Evolutionary conservation across 2,113 vertebrate genomes (phyloP), one percentile per base, ranked within the genome.

Genomic region (Xenopus laevis): DNA sequence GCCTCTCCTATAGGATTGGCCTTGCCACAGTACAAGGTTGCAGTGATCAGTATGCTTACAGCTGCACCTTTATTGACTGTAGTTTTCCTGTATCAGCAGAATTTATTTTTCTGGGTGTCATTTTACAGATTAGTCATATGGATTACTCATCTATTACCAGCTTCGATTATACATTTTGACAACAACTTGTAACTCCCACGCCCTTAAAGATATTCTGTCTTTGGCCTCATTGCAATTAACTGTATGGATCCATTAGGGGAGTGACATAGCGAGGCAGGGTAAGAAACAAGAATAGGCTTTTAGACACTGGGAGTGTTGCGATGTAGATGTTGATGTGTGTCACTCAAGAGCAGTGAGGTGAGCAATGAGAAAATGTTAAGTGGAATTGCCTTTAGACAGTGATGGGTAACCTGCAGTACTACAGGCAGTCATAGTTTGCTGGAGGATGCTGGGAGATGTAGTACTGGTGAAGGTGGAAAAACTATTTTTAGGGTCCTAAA

Each of bases 101-200:
- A 58, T 4, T 58, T 58, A 18, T 58, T 58, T 7, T 58, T 18
- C 17, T n/a, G 55, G 16, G 16, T 58, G 55, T 58, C 18, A 20
- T 18, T 10, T 58, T 58, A 2, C 9, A 20, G 55, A 58, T 58
- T 58, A 58, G 16, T 58, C 55, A 58, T 58, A 58, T 58, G 15
- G 47, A 58, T 58, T 58, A 10, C 55, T 58, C 55, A 58, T 58
- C 17, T 58, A 58, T 58, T 58, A 58, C 17, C 55, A 58, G 55
- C 7, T 58, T 17, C 55, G 20, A 58, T 58, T 17, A 58, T 58
- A 58, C 55, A 58, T 58, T 58, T 58, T 58, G 55, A 58, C 55
- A 58, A 58, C 55, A 58, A 20, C 15, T 18, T 20, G 55, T 58
- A 20, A 58, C 55, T 20, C n/a, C 55, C n/a, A 58, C n/a, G 9